Conservation (phyloP, 1,140 invertebrate genomes). For the silkworm (Bombyx mori) region ASM3026992v2 NC_085113.1:4503001-4503500, state of each 20-base stretch:
- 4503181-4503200: too few species aligned
- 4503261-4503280: constrained; percentile 24
- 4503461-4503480: too few species aligned
- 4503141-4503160: too few species aligned
- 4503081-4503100: too few species aligned
- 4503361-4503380: constrained; percentile 33
- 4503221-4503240: not conserved
- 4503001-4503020: too few species aligned
- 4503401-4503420: constrained; percentile 51
- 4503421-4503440: constrained; percentile 37
- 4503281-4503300: constrained; percentile 41
- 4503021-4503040: too few species aligned
- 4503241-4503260: constrained; percentile 1
- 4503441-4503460: constrained; percentile 20
- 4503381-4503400: constrained; percentile 49
- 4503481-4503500: not conserved
- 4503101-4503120: too few species aligned
- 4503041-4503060: too few species aligned
- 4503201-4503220: too few species aligned
- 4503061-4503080: too few species aligned
- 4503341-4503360: constrained; percentile 32
- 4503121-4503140: too few species aligned
- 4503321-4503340: constrained; percentile 40
- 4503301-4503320: constrained; percentile 48
- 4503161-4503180: too few species aligned